phyloP scores from a whole-genome alignment of 2,797 vertebrate genomes.

The Semaprochilodus insignis region DNA sequence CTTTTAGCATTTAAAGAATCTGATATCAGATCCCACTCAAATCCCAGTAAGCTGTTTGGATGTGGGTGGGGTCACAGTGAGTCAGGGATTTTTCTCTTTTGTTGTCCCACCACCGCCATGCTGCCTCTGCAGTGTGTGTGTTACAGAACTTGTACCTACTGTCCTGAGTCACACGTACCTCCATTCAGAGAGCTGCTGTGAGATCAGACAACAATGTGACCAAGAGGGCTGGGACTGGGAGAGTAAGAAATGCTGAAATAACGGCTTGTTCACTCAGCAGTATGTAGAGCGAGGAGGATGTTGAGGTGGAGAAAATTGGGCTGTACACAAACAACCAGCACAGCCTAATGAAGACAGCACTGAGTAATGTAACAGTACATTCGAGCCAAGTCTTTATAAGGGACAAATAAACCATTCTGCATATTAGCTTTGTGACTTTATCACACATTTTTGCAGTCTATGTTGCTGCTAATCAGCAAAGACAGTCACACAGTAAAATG shows the following conservation, averaged over 20 bases:
- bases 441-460: not conserved
- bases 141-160: not conserved
- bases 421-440: too few relatives aligned
- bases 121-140: slow-evolving; percentile 19
- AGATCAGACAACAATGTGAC: not conserved
- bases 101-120: slow-evolving; percentile 16
- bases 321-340: not conserved
- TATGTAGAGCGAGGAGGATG: slow-evolving; percentile 3
- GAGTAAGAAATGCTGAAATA: not conserved
- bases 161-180: slow-evolving; percentile 16
- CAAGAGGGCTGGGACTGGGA: not conserved
- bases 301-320: not conserved
- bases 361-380: not conserved
- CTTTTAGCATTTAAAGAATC: slow-evolving; percentile 6
- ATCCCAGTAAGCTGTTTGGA: not conserved
- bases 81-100: slow-evolving; percentile 51
- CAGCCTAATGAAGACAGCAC: not conserved
- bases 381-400: too few relatives aligned
- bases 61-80: slow-evolving; percentile 48
- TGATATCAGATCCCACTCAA: slow-evolving; percentile 2
- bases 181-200: slow-evolving; percentile 11
- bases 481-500: not conserved
- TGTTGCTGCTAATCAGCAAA: not conserved
- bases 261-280: slow-evolving; percentile 7
- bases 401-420: too few relatives aligned